Evolutionary conservation across 2,888 invertebrate species (phyloP).

Genomic region (Anticlea derivata): DNA sequence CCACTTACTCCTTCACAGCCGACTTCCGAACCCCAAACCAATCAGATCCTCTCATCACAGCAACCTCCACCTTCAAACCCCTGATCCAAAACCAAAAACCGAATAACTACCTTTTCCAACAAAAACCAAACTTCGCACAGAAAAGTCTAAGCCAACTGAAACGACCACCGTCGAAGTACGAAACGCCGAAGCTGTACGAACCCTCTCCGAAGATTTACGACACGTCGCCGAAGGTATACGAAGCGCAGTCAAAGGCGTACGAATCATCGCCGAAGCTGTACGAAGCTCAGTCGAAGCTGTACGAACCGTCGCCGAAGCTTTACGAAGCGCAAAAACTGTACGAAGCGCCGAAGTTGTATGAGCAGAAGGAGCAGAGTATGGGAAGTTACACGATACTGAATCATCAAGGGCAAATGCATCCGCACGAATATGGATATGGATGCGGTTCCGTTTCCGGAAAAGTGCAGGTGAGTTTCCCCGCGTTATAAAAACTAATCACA

Average conservation of each 20-base stretch:
- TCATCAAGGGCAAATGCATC: slow-evolving; percentile 69
- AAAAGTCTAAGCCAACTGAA: slow-evolving; percentile 59
- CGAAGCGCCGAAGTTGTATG: slow-evolving; percentile 18
- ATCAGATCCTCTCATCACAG: slow-evolving; percentile 81
- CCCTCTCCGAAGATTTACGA: slow-evolving; percentile 55
- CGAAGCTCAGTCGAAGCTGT: slow-evolving; percentile 18
- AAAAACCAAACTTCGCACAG: slow-evolving; percentile 66
- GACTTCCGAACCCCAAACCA: slow-evolving; percentile 88
- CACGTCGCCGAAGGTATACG: slow-evolving; percentile 14
- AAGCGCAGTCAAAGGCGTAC: slow-evolving; percentile 18
- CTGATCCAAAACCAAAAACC: slow-evolving; percentile 75
- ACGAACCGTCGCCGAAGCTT: slow-evolving; percentile 17
- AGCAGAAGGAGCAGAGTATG: slow-evolving; percentile 65
- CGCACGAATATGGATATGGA: slow-evolving; percentile 70
- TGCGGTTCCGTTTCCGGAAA: slow-evolving; percentile 68
- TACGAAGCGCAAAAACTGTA: slow-evolving; percentile 35
- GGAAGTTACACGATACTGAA: slow-evolving; percentile 65
- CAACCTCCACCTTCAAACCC: slow-evolving; percentile 83
- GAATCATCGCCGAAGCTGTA: slow-evolving; percentile 17
- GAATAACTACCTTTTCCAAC: slow-evolving; percentile 74
- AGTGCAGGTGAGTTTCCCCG: slow-evolving; percentile 70
- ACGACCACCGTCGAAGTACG: slow-evolving; percentile 56
- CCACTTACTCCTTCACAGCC: slow-evolving; percentile 93
- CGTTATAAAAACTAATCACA: too few species aligned
- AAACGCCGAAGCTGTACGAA: slow-evolving; percentile 13